Base-by-base conservation (phyloP, 2,797 vertebrate genomes). In the Sphenopsis melanotis region DNA sequence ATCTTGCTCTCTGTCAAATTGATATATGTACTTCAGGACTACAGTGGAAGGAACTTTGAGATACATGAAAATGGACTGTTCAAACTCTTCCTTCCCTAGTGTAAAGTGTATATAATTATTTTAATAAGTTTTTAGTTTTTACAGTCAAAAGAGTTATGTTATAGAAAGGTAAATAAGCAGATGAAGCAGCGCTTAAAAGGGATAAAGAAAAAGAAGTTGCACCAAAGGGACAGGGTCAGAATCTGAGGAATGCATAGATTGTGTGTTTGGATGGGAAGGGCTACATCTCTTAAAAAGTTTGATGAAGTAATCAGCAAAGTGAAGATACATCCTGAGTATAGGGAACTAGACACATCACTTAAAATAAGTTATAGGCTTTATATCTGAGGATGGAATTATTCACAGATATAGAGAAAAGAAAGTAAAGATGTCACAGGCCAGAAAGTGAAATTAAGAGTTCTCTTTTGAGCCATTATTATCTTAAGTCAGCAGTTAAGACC, bases 1-100 rank as follows among this genome's bases (percentile, higher is more conserved):
- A 72, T 89, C 55, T 90, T 89, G 47, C 55, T 61, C 80, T 93
- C 68, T 89, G 55, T 78, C 94, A 84, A 87, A 65, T 15, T 83
- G 64, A 94, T 52, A 27, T 22, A 77, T 80, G 17, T 46, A 30
- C 65, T 64, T 91, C 2, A 72, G 55, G 15, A 59, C 50, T 79
- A 89, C 0, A 70, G 37, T 75, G 59, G 68, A 83, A 61, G 36
- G 3, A 89, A 55, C 39, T 79, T 36, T 41, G 34, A 88, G 47
- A 56, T 57, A 57, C 3, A 5, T 61, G 63, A 50, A 90, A 81
- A 85, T 36, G 8, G 19, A 36, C 56, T 83, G 39, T 71, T 88
- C 27, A 74, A 5, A 52, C 30, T 69, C 52, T 57, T 65, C 22
- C 23, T 76, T 87, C 29, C 29, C 29, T 63, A 42, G 22, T 22